Conservation (phyloP, 2,113 vertebrate species). For the Oreochromis aureus region DNA sequence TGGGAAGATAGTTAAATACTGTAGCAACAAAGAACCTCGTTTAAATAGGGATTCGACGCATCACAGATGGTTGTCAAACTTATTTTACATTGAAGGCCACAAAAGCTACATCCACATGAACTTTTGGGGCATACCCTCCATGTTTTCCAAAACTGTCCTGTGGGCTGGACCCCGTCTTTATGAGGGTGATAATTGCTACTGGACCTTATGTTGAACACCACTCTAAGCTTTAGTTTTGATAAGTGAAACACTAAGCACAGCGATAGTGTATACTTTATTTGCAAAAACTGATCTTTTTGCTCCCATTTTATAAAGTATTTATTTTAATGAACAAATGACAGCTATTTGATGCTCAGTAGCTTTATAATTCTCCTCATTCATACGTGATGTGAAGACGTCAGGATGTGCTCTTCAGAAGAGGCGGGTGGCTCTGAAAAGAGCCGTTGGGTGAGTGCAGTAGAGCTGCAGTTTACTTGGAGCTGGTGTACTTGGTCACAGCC, state of each 20-base stretch:
- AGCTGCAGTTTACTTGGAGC: neutral
- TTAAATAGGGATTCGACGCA: rapidly evolving
- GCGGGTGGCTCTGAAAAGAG: neutral
- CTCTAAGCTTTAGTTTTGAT: neutral
- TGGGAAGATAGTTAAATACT: neutral
- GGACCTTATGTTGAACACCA: neutral
- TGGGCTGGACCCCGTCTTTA: rapidly evolving
- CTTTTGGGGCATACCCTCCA: neutral
- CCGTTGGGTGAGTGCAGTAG: rapidly evolving
- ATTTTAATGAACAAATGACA: rapidly evolving
- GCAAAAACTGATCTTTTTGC: rapidly evolving
- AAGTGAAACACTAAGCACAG: rapidly evolving
- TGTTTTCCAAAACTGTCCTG: rapidly evolving
- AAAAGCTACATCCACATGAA: neutral
- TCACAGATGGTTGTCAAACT: rapidly evolving
- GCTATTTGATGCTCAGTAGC: rapidly evolving
- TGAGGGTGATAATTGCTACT: rapidly evolving
- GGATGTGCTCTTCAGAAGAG: rapidly evolving
- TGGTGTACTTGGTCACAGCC: neutral
- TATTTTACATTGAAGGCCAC: neutral
- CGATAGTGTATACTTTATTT: rapidly evolving
- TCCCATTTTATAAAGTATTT: too few species aligned
- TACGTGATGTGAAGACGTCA: rapidly evolving
- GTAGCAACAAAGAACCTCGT: neutral
- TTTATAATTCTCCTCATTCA: neutral